phyloP scores from a whole-genome alignment of 2,113 vertebrate species.

The Uria lomvia region DNA sequence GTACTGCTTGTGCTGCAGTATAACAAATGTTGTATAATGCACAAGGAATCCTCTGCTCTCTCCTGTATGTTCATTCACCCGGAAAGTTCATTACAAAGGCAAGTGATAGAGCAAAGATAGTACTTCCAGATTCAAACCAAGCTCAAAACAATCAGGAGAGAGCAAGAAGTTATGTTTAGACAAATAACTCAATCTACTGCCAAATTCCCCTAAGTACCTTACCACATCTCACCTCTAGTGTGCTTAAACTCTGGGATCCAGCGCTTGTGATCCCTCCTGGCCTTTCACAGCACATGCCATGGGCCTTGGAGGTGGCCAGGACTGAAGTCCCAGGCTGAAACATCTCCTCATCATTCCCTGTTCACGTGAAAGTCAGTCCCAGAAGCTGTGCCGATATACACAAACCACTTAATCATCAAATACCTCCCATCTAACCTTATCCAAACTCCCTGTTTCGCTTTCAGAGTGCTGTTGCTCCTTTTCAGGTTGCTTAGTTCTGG shows the following conservation, averaged over 20 bases:
- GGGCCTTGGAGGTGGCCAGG: not conserved
- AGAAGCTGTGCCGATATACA: not conserved
- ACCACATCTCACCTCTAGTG: not conserved
- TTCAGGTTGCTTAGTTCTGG: not conserved
- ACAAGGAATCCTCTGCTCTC: not conserved
- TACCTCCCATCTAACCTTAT: not conserved
- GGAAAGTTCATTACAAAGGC: conserved; percentile 41
- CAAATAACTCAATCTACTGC: not conserved
- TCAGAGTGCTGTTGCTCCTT: not conserved
- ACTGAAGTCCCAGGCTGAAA: not conserved
- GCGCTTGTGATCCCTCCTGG: not conserved
- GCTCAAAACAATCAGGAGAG: not conserved
- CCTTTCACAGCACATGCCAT: not conserved
- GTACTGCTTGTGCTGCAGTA: not conserved
- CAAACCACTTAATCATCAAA: not conserved
- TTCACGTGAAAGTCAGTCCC: not conserved
- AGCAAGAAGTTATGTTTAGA: not conserved
- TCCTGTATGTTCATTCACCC: not conserved
- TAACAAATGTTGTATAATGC: not conserved
- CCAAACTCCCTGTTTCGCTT: not conserved
- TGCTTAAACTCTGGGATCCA: not conserved
- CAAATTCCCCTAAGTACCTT: not conserved
- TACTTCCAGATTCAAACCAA: not conserved
- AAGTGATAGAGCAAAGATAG: not conserved
- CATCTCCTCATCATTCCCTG: not conserved